These are phyloP conservation scores for Tillus elongatus DNA, from an alignment of 2,888 invertebrate species.

Conservation along the genomic window DNA sequence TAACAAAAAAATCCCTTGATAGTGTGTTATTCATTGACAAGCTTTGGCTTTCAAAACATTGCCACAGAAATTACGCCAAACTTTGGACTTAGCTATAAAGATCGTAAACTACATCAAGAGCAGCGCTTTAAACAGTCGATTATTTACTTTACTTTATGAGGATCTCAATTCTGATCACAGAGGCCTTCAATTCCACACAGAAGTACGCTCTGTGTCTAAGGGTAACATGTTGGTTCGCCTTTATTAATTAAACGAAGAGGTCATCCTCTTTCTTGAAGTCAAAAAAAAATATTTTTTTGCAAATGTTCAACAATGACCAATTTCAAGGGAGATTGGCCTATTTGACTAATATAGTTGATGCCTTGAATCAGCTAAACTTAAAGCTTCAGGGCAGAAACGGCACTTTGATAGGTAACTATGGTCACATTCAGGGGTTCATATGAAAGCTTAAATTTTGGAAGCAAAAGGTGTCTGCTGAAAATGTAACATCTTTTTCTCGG, in stretches of 20 bases:
- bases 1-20: slow-evolving; percentile 5
- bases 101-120: too few species aligned
- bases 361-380: slow-evolving; percentile 8
- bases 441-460: too few species aligned
- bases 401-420: slow-evolving; percentile 4
- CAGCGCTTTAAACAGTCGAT: too few species aligned
- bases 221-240: slow-evolving; percentile 9
- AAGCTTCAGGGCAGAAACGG: too few species aligned
- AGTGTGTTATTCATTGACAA: too few species aligned
- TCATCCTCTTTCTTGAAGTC: slow-evolving; percentile 7
- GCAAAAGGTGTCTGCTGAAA: too few species aligned
- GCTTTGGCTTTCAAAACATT: slow-evolving; percentile 12
- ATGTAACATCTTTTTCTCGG: too few species aligned
- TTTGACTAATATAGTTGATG: slow-evolving; percentile 10
- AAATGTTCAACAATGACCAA: too few species aligned
- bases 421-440: slow-evolving; percentile 6
- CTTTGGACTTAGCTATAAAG: too few species aligned
- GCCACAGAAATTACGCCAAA: slow-evolving; percentile 13
- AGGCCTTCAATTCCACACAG: slow-evolving; percentile 8
- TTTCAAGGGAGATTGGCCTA: slow-evolving; percentile 11
- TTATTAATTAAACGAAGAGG: slow-evolving; percentile 9
- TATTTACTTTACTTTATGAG: slow-evolving; percentile 5
- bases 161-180: slow-evolving; percentile 9
- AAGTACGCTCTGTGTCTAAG: slow-evolving; percentile 10
- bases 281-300: slow-evolving; percentile 3